Evolutionary conservation across 2,888 invertebrate species (phyloP), one percentile per base, ranked within the genome.

Genomic region (Deroplatys truncata): DNA sequence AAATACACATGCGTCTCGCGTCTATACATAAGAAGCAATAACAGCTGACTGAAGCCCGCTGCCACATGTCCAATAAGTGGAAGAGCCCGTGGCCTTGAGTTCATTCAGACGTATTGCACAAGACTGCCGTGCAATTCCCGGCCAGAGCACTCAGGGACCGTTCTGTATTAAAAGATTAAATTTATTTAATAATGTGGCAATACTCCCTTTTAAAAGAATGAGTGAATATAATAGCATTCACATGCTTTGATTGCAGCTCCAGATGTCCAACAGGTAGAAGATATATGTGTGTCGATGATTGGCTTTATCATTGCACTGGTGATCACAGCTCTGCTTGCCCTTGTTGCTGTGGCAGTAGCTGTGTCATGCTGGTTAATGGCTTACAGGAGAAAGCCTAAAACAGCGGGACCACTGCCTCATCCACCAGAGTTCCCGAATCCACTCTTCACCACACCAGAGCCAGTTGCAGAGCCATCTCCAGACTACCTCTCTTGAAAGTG

Each of bases 321-420:
- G 91, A 97, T 98, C 93, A 98, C 98, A 91, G 98, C 98, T 88
- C 95, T 98, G 91, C 94, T 98, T 92, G 98, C 98, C 90, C 95
- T 98, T 91, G 98, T 98, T 90, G 98, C 98, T 90, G 98, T 98
- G 90, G 98, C 98, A 49, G 97, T 98, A 88, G 98, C 98, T 90
- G 98, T 98, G 90, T 98, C 98, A 91, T 98, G 98, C 94, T 98
- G 98, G 98, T 95, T 98, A 91, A 97, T 98, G 96, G 98, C 98
- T 92, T 98, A 98, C 94, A 94, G 98, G 91, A 96, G 98, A 92
- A 96, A 97, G 92, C 97, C 98, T 88, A 98, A 98, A 92, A 96
- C 97, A 88, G 96, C 97, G 91, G 98, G 98, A 84, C 98, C 98
- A 86, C 95, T 98, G 92, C 98, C 98, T 91, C 98, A 98, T 95